These are phyloP conservation scores for Eumaeus atala DNA, from an alignment of 1,140 invertebrate genomes.

Conservation along the genomic window DNA sequence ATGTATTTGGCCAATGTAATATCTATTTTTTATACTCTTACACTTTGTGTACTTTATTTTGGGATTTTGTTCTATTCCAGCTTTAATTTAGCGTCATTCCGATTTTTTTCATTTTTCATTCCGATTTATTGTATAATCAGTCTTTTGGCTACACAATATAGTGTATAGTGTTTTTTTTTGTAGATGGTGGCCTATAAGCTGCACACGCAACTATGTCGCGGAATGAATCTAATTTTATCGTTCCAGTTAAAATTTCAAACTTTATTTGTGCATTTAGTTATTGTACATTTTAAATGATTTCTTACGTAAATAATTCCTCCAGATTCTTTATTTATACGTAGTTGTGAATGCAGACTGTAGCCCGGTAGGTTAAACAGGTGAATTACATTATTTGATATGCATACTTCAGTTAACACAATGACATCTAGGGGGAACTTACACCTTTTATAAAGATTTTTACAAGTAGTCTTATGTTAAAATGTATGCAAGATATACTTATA, in stretches of 20 bases:
- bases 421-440: conserved; percentile 11
- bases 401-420: conserved; percentile 16
- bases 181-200: conserved; percentile 14
- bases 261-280: background rate
- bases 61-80: too few relatives aligned
- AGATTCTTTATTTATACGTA: conserved; percentile 7
- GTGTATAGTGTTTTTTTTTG: conserved; percentile 16
- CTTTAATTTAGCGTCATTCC: too few relatives aligned
- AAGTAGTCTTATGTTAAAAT: too few relatives aligned
- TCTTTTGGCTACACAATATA: too few relatives aligned
- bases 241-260: conserved; percentile 14
- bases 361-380: conserved; percentile 13
- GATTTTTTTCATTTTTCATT: too few relatives aligned
- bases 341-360: conserved; percentile 13
- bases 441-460: too few relatives aligned
- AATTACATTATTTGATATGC: conserved; percentile 6
- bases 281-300: background rate
- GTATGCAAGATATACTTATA: too few relatives aligned
- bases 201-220: conserved; percentile 2
- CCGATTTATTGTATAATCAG: too few relatives aligned
- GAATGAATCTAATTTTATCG: background rate
- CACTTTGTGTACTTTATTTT: too few relatives aligned
- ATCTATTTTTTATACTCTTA: too few relatives aligned
- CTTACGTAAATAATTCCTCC: conserved; percentile 16
- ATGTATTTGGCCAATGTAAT: too few relatives aligned